Percentiles rank a stretch among this genome's conserved stretches.
Evolutionary conservation across 2,113 vertebrate genomes (phyloP).

Genomic region (Nycticryphes semicollaris): DNA sequence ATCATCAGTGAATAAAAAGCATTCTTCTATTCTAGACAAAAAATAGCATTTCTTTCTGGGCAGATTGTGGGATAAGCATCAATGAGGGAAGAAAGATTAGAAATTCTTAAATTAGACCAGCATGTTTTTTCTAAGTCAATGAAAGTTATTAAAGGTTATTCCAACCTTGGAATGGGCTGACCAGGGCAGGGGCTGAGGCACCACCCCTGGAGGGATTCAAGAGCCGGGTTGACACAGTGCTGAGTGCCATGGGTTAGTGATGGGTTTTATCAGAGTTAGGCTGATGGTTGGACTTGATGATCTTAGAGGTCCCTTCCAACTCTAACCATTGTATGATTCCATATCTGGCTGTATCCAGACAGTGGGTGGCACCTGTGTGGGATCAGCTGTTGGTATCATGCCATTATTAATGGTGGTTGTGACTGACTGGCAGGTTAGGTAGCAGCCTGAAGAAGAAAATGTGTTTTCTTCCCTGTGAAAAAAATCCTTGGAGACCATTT

Average conservation of each 20-base stretch:
- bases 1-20: not conserved
- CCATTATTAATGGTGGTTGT: not conserved
- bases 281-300: no score
- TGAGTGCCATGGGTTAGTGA: no score
- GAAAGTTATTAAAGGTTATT: not conserved
- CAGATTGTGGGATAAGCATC: not conserved
- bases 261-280: no score
- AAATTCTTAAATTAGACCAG: not conserved
- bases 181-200: no score
- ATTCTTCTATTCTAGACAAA: not conserved
- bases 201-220: no score
- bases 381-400: not conserved
- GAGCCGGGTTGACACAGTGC: no score
- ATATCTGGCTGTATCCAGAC: not conserved
- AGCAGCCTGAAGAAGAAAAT: not conserved
- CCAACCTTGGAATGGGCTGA: no score
- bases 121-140: not conserved
- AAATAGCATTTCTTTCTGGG: not conserved
- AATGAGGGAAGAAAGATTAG: not conserved
- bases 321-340: no score
- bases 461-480: not conserved
- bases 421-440: not conserved
- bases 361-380: not conserved
- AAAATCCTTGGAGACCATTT: not conserved
- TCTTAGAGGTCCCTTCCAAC: no score